These are phyloP conservation scores for Pycnonotus jocosus DNA, from an alignment of 2,113 vertebrate species.

Conservation along the genomic window DNA sequence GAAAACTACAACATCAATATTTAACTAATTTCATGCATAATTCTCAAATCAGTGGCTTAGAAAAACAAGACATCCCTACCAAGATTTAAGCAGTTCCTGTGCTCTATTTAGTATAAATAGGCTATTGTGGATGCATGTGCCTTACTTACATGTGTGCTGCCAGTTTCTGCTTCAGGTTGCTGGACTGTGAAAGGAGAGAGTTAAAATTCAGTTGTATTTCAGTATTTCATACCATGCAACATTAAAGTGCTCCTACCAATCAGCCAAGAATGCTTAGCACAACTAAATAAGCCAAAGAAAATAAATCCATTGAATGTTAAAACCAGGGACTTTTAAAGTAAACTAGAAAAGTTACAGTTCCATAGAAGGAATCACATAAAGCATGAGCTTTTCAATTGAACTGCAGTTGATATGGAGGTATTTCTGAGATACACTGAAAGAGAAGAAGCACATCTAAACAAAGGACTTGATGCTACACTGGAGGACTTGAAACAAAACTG, in stretches of 20 bases:
- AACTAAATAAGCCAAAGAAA: neutral
- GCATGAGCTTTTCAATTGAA: neutral
- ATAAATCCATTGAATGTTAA: neutral
- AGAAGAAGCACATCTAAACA: neutral
- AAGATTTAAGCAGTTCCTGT: neutral
- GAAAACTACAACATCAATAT: neutral
- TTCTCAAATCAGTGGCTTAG: neutral
- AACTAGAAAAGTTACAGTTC: neutral
- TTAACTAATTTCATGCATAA: neutral
- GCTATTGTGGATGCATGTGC: neutral
- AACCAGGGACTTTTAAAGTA: neutral
- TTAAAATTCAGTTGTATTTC: constrained; percentile 14
- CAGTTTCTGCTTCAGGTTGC: constrained; percentile 89
- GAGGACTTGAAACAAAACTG: neutral
- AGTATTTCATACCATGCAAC: neutral
- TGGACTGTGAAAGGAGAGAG: constrained; percentile 78
- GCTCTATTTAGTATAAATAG: neutral
- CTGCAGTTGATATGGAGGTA: neutral
- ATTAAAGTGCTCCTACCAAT: neutral
- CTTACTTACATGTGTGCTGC: constrained; percentile 95
- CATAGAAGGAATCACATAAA: neutral
- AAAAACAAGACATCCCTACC: neutral
- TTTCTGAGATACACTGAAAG: neutral
- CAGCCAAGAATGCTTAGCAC: neutral
- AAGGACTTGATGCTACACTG: neutral